phyloP scores from a whole-genome alignment of 2,113 vertebrate species.

The Larimichthys crocea region DNA sequence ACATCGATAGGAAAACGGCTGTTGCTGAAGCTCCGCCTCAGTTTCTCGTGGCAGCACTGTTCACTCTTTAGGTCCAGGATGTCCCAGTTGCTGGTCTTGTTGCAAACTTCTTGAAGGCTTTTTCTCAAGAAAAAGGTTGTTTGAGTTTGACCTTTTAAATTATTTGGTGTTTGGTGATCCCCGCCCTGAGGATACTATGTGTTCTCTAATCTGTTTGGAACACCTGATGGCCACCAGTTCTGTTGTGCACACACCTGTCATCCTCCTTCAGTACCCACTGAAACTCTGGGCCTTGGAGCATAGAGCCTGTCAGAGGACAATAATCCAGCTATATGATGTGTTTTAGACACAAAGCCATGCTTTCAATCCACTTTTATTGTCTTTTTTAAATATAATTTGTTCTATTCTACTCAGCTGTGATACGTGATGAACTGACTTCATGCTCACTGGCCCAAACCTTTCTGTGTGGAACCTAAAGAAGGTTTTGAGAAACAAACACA shows the following conservation, averaged over 20 bases:
- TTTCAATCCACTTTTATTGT: background rate
- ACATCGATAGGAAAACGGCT: background rate
- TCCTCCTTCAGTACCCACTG: background rate
- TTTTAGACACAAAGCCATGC: background rate
- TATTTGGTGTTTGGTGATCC: background rate
- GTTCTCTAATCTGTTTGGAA: background rate
- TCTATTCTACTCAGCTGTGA: background rate
- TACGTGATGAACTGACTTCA: background rate
- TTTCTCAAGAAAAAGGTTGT: background rate
- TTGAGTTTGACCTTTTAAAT: background rate
- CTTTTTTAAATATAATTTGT: background rate
- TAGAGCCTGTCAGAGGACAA: background rate
- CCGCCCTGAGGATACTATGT: slow-evolving; percentile 1
- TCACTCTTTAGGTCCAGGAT: background rate
- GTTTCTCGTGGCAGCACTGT: background rate
- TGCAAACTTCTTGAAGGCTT: background rate
- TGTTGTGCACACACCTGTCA: background rate
- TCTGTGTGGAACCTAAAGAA: background rate
- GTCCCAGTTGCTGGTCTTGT: background rate
- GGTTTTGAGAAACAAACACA: background rate
- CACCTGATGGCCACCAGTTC: background rate
- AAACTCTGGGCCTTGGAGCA: background rate
- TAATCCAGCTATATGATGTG: background rate
- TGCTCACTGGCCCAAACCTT: slow-evolving; percentile 7
- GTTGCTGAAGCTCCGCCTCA: background rate